Evolutionary conservation across 2,888 invertebrate species (phyloP).

Genomic region (Syrphus vitripennis): DNA sequence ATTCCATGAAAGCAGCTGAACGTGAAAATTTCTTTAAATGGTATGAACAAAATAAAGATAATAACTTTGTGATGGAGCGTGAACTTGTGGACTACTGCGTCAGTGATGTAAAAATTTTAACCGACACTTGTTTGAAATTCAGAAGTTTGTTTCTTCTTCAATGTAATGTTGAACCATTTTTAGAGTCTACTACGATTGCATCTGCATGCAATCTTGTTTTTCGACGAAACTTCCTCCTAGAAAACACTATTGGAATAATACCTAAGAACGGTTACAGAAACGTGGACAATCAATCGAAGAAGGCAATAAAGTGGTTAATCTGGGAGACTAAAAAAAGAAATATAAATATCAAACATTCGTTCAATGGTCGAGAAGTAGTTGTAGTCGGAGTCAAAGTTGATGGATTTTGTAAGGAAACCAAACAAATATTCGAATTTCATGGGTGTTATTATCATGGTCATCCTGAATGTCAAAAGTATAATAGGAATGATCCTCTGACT

Average conservation of each 20-base stretch:
- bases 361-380: neutral
- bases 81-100: conserved; percentile 10
- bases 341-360: neutral
- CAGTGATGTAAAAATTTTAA: conserved; percentile 18
- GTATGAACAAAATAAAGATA: neutral
- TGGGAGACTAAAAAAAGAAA: neutral
- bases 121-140: conserved; percentile 21
- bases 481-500: too few species aligned
- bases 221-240: neutral
- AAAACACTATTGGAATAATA: neutral
- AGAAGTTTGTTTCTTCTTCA: too few species aligned
- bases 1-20: too few species aligned
- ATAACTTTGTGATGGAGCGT: neutral
- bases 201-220: neutral
- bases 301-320: neutral
- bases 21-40: neutral
- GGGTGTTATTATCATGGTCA: conserved; percentile 41
- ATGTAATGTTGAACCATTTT: too few species aligned
- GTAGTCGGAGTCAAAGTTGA: too few species aligned
- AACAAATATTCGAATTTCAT: neutral
- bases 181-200: neutral
- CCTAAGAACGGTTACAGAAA: neutral
- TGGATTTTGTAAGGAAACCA: neutral
- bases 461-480: neutral
- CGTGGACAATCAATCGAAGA: neutral